phyloP scores from a whole-genome alignment of 2,888 invertebrate species.

The Muschampia plurimacula region DNA sequence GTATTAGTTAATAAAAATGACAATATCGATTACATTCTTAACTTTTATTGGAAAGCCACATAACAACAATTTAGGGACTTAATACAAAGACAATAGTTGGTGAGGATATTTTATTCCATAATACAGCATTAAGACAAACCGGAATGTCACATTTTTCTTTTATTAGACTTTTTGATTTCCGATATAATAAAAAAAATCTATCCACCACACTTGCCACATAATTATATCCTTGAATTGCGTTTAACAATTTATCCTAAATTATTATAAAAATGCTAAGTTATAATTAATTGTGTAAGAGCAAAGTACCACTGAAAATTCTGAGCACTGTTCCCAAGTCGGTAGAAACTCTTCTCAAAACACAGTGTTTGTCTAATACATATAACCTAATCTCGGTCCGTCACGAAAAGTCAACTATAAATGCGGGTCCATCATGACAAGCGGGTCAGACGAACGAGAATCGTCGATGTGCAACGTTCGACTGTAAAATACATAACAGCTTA shows the following conservation, averaged over 20 bases:
- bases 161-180: slow-evolving; percentile 72
- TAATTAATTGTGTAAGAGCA: slow-evolving; percentile 84
- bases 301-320: slow-evolving; percentile 76
- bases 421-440: slow-evolving; percentile 74
- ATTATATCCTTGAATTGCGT: slow-evolving; percentile 72
- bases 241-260: slow-evolving; percentile 83
- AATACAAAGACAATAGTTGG: slow-evolving; percentile 72
- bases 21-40: slow-evolving; percentile 39
- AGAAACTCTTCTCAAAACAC: slow-evolving; percentile 76
- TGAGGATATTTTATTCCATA: slow-evolving; percentile 86
- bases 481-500: slow-evolving; percentile 85
- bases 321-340: slow-evolving; percentile 69
- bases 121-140: slow-evolving; percentile 86
- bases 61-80: slow-evolving; percentile 39
- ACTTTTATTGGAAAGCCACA: slow-evolving; percentile 39
- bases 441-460: slow-evolving; percentile 61
- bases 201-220: slow-evolving; percentile 76
- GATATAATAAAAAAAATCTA: slow-evolving; percentile 79
- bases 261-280: slow-evolving; percentile 86
- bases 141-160: slow-evolving; percentile 84
- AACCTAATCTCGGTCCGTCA: slow-evolving; percentile 81
- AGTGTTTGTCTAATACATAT: slow-evolving; percentile 79
- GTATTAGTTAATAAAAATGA: slow-evolving; percentile 36
- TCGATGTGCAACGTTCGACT: slow-evolving; percentile 66
- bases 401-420: slow-evolving; percentile 81